These are phyloP conservation scores for Notoglanidium macrostoma DNA, from an alignment of 2,797 vertebrate species.

Conservation along the genomic window DNA sequence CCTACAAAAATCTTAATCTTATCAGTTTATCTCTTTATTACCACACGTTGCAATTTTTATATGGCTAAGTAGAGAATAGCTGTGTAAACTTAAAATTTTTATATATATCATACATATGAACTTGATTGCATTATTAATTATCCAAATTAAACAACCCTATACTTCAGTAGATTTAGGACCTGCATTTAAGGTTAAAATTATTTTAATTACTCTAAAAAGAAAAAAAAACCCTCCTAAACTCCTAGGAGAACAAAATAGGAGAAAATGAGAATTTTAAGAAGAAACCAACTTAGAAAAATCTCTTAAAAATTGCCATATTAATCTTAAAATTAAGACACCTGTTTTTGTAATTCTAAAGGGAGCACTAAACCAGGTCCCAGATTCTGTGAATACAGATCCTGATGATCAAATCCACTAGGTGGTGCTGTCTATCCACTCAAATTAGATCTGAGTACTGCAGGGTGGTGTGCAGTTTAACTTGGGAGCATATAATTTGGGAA, in stretches of 20 bases:
- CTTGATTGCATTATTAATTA: not conserved
- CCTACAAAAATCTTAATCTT: not conserved
- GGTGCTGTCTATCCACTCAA: conserved; percentile 59
- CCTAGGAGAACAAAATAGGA: not conserved
- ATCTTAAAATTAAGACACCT: not conserved
- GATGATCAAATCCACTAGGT: conserved; percentile 64
- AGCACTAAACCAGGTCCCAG: not conserved
- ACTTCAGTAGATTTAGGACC: not conserved
- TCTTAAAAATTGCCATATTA: not conserved
- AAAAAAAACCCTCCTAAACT: not conserved
- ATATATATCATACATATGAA: not conserved
- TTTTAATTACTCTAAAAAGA: not conserved
- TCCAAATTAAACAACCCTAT: not conserved
- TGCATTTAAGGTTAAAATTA: not conserved
- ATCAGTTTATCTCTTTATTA: not conserved
- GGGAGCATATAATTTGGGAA: not conserved
- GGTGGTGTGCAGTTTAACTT: not conserved
- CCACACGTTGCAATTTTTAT: not conserved
- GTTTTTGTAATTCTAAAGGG: not conserved
- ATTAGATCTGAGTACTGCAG: not conserved
- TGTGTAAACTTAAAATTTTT: not conserved
- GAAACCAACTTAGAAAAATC: not conserved
- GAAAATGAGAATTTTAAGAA: not conserved
- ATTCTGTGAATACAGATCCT: not conserved
- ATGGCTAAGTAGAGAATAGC: not conserved